Evolutionary conservation across 2,113 vertebrate genomes (phyloP).

Genomic region (Megaceryle maxima): DNA sequence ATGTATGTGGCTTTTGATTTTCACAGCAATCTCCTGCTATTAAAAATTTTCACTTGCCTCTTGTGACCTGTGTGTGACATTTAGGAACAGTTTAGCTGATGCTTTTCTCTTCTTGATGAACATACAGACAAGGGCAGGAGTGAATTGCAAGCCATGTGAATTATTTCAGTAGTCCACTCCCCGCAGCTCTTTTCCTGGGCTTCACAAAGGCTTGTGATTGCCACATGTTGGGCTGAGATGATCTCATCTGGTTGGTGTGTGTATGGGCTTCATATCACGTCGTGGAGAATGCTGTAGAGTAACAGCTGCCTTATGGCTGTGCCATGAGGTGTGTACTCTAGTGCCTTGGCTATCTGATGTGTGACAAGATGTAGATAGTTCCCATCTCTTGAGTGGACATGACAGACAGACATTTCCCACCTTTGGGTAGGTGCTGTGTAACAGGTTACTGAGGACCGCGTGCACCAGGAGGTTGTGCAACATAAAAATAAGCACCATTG

Average conservation of each 20-base stretch:
- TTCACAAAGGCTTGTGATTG: neutral
- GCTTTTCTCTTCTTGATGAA: neutral
- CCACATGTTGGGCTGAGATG: rapidly evolving
- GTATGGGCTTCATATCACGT: rapidly evolving
- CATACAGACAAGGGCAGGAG: neutral
- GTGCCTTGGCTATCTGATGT: neutral
- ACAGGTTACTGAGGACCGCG: neutral
- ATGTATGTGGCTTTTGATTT: neutral
- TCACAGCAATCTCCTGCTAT: neutral
- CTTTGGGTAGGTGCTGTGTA: neutral
- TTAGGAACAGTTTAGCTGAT: neutral
- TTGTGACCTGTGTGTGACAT: neutral
- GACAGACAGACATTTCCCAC: neutral
- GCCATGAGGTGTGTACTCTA: neutral
- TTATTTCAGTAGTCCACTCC: neutral
- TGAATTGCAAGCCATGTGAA: neutral
- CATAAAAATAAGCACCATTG: neutral
- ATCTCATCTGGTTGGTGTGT: neutral
- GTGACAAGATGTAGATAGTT: neutral
- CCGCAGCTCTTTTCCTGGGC: neutral
- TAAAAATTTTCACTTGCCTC: neutral
- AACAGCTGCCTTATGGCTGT: neutral
- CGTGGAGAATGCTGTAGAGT: neutral
- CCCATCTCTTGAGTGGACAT: neutral
- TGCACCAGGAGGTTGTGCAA: neutral